A percentile compares a stretch with the other conserved stretches of the same genome.
These are phyloP conservation scores for Blennius ocellaris DNA, from an alignment of 2,113 vertebrate genomes.

Conservation along the genomic window DNA sequence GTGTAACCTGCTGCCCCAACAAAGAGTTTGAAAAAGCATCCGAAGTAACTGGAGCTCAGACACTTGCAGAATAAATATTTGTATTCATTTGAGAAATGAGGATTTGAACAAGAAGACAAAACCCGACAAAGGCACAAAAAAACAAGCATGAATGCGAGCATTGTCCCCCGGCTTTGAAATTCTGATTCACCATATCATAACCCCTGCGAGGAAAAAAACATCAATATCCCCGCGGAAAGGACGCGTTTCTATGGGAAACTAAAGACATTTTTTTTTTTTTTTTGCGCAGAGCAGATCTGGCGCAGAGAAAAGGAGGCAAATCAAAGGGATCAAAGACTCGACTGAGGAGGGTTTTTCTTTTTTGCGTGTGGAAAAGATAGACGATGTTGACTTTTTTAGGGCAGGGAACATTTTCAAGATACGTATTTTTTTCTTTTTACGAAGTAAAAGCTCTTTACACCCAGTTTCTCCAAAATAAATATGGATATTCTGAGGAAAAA, in stretches of 20 bases:
- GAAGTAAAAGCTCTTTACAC: conserved; percentile 30
- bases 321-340: conserved; percentile 95
- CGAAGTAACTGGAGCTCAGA: conserved; percentile 88
- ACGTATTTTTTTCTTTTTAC: conserved; percentile 79
- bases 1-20: conserved; percentile 93
- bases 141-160: conserved; percentile 89
- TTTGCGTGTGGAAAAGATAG: conserved; percentile 92
- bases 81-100: conserved; percentile 90
- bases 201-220: conserved; percentile 99
- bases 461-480: neutral
- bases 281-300: conserved; percentile 94
- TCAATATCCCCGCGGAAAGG: conserved; percentile 98
- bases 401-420: conserved; percentile 82
- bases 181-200: conserved; percentile 99
- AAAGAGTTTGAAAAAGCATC: conserved; percentile 90
- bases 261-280: conserved; percentile 92
- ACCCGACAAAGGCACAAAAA: conserved; percentile 75
- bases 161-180: conserved; percentile 92
- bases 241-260: conserved; percentile 99
- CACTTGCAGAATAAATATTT: conserved; percentile 93
- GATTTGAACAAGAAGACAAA: conserved; percentile 82
- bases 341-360: conserved; percentile 83
- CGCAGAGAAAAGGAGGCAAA: conserved; percentile 74
- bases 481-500: neutral
- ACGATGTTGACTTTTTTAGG: conserved; percentile 89